Conservation (phyloP, 2,113 vertebrate genomes). For the Hirundichthys speculiger region DNA sequence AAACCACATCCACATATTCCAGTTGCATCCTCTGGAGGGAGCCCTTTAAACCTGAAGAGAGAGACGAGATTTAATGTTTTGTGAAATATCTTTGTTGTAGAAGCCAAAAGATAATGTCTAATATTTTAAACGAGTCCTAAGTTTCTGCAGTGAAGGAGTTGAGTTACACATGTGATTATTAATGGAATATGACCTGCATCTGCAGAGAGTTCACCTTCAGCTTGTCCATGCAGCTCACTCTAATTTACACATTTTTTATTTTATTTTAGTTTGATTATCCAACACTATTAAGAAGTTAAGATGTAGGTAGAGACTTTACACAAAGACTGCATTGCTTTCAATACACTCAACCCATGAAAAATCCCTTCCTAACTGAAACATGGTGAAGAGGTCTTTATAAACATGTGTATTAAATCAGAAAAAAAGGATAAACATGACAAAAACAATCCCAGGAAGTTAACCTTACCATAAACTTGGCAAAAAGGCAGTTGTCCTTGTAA, state of each 20-base stretch:
- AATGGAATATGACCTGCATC: too few species aligned
- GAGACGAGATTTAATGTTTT: constrained; percentile 6
- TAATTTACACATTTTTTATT: too few species aligned
- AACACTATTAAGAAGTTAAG: too few species aligned
- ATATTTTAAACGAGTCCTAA: background rate
- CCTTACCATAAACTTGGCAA: constrained; percentile 36
- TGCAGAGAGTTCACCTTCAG: too few species aligned
- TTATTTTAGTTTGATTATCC: too few species aligned
- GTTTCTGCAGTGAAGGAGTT: background rate
- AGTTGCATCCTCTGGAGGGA: constrained; percentile 97
- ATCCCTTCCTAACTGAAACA: background rate
- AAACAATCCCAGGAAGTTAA: constrained; percentile 21
- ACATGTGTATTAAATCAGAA: constrained; percentile 9
- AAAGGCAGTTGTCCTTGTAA: constrained; percentile 50
- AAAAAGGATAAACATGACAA: constrained; percentile 12
- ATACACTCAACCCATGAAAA: background rate
- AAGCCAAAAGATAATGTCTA: background rate
- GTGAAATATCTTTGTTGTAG: background rate
- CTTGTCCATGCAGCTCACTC: too few species aligned
- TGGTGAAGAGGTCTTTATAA: background rate
- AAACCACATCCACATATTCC: constrained; percentile 97
- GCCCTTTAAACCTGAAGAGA: constrained; percentile 87
- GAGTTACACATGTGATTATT: too few species aligned
- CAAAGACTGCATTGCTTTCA: too few species aligned
- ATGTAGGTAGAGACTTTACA: too few species aligned